A percentile compares a stretch with the other conserved stretches of the same genome.
Evolutionary conservation across 2,888 invertebrate genomes (phyloP).

Genomic region (Thera obeliscata): DNA sequence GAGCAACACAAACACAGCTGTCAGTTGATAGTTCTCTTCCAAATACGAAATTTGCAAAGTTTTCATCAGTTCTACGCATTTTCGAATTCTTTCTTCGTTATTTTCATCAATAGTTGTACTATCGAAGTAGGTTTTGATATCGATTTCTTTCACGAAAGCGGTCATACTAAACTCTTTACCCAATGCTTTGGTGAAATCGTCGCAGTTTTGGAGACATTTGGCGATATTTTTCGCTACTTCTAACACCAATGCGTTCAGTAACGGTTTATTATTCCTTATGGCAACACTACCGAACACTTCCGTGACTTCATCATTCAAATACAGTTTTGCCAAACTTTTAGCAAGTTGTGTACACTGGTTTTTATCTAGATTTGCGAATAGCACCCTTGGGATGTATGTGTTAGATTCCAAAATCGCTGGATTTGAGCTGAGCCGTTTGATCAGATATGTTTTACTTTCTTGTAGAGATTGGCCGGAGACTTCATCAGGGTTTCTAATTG

Average conservation of each 20-base stretch:
- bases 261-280: constrained; percentile 56
- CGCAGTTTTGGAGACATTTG: constrained; percentile 62
- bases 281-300: constrained; percentile 57
- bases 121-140: constrained; percentile 57
- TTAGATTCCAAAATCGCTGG: constrained; percentile 52
- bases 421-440: constrained; percentile 58
- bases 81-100: constrained; percentile 52
- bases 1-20: constrained; percentile 65
- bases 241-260: constrained; percentile 62
- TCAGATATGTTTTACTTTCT: constrained; percentile 60
- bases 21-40: constrained; percentile 72
- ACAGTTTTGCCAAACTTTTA: constrained; percentile 63
- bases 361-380: constrained; percentile 64
- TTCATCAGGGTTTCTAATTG: constrained; percentile 43
- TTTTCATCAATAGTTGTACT: constrained; percentile 47
- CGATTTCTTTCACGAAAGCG: constrained; percentile 54
- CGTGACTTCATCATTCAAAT: constrained; percentile 46
- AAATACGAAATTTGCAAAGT: constrained; percentile 66
- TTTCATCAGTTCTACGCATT: constrained; percentile 62
- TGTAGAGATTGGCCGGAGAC: constrained; percentile 38
- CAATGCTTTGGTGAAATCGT: constrained; percentile 62
- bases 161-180: constrained; percentile 64
- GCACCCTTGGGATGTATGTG: constrained; percentile 55
- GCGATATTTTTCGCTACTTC: constrained; percentile 64
- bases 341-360: constrained; percentile 60